These are phyloP conservation scores for Murina feae DNA, from an alignment of 2,113 vertebrate species.

Conservation along the genomic window DNA sequence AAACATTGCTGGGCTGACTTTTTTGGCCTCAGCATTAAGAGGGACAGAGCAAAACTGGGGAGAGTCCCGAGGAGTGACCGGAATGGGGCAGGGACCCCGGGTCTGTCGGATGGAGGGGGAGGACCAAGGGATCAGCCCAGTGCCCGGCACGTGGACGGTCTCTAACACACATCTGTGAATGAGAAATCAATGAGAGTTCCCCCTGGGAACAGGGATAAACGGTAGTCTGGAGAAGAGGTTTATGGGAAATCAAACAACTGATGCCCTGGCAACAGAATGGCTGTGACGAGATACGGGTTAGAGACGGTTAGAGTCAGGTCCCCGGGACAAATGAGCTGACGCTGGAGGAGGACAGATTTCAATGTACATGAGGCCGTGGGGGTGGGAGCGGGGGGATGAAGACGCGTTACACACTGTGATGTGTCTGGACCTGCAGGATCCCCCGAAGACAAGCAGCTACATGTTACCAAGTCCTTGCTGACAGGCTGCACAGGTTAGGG, in stretches of 20 bases:
- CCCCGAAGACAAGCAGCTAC: background rate
- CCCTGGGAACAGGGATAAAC: background rate
- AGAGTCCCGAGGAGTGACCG: background rate
- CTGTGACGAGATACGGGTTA: background rate
- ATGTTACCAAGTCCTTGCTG: background rate
- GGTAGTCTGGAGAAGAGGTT: background rate
- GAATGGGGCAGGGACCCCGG: background rate
- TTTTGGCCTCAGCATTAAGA: background rate
- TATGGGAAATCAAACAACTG: background rate
- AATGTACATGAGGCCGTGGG: rapidly evolving
- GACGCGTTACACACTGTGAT: background rate
- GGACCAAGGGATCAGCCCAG: background rate
- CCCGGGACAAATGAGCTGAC: background rate
- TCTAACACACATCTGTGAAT: background rate
- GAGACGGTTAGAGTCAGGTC: background rate
- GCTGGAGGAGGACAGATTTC: background rate
- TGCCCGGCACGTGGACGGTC: background rate
- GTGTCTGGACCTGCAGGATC: too few relatives aligned
- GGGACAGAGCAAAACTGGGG: background rate
- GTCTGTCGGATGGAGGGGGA: background rate
- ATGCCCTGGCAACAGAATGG: background rate
- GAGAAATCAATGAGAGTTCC: background rate
- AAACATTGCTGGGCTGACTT: background rate
- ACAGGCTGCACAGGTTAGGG: background rate
- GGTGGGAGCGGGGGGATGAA: rapidly evolving